Conservation (phyloP, 2,888 invertebrate genomes). For the Seladonia tumulorum region DNA sequence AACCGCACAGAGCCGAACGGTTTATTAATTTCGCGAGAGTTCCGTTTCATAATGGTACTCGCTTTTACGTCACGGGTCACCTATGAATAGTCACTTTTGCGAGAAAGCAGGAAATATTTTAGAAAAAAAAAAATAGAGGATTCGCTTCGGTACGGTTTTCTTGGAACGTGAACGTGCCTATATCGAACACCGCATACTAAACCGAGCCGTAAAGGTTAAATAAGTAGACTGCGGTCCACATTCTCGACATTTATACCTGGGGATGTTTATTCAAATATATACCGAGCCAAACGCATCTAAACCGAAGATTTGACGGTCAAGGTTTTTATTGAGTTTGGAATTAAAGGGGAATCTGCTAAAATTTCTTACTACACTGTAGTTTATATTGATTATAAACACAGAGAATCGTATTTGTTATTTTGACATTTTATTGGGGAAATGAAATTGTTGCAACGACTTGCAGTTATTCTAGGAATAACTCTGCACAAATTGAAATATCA, state of each 20-base stretch:
- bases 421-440: neutral
- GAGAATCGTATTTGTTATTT: no score
- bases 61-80: neutral
- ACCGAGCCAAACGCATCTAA: neutral
- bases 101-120: neutral
- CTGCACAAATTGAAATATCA: neutral
- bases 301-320: neutral
- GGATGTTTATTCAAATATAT: neutral
- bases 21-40: neutral
- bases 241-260: neutral
- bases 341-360: neutral
- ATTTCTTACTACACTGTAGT: no score
- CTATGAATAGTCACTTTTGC: slow-evolving; percentile 3
- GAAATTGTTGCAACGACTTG: neutral
- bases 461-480: neutral
- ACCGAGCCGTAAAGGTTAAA: neutral
- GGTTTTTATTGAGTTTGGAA: neutral
- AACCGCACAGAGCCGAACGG: neutral
- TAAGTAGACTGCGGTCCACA: neutral
- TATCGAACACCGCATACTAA: neutral
- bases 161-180: neutral
- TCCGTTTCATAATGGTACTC: neutral
- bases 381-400: no score
- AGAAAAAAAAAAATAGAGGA: neutral
- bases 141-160: neutral